Evolutionary conservation across 2,113 vertebrate genomes (phyloP), one percentile per base, ranked within the genome.

Genomic region (Gavia stellata): DNA sequence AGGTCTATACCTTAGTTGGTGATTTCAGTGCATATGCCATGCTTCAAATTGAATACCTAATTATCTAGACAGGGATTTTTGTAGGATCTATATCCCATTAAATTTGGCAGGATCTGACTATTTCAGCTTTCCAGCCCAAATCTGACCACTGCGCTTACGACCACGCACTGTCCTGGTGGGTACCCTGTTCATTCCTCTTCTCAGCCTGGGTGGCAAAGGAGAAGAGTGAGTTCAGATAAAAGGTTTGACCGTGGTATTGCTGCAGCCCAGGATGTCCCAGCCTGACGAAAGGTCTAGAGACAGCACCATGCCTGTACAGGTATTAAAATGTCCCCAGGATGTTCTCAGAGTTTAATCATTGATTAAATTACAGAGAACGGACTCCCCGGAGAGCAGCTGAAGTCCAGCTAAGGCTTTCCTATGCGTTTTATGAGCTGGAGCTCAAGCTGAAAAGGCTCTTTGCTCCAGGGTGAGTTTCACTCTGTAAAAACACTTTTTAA

Each of bases 131-230:
- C 29, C 71, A 25, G n/a, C 26, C 33, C 63, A 33, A 74, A 67
- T n/a, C 18, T 38, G 20, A 50, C 3, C 17, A 4, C 17, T 3
- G 10, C 4, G 1, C 25, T 24, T 4, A 4, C 0, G 3, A 2
- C 52, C 36, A 4, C 0, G 4, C 4, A 34, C 10, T 58, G 24
- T 15, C 26, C 70, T 10, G 33, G 8, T 5, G 45, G 10, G 58
- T 17, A 26, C 50, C 29, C 38, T 24, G 11, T 12, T 28, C 13
- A 0, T 21, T 45, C 17, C 62, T 12, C 10, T 2, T 10, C 52
- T 59, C 68, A 45, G 56, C 33, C 8, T 50, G 26, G 7, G 15
- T 3, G 7, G 36, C 33, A 33, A 26, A 55, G 47, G 47, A 40
- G n/a, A 33, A 15, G 26, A 68, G 11, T 0, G 2, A 88, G 42